Percentiles rank a stretch among this genome's conserved stretches.
These are phyloP conservation scores for Tetraodon nigroviridis DNA, from an alignment of 2,113 vertebrate species.

Conservation along the genomic window DNA sequence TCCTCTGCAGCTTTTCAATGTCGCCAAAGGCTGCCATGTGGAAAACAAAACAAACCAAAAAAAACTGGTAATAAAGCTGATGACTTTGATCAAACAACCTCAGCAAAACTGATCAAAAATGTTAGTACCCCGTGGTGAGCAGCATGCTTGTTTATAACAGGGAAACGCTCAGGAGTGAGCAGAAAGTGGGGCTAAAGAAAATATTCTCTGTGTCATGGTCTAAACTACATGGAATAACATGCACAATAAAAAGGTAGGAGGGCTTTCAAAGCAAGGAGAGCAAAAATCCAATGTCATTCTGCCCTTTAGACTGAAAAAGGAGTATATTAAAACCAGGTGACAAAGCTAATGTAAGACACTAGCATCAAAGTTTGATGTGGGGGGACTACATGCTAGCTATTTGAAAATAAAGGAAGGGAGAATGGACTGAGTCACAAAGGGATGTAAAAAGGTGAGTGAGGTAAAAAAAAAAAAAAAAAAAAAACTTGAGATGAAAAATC, in stretches of 20 bases:
- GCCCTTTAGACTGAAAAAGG: background rate
- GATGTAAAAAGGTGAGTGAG: background rate
- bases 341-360: background rate
- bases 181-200: conserved; percentile 7
- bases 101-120: background rate
- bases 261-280: conserved; percentile 19
- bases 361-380: conserved; percentile 4
- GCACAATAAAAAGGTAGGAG: conserved; percentile 24
- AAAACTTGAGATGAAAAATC: conserved; percentile 28
- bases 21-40: too few relatives aligned
- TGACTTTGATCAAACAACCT: too few relatives aligned
- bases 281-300: conserved; percentile 4
- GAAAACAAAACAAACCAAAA: too few relatives aligned
- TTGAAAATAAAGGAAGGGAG: conserved; percentile 13
- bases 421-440: background rate
- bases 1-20: too few relatives aligned
- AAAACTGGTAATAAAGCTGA: too few relatives aligned
- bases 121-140: conserved; percentile 23
- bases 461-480: background rate
- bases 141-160: conserved; percentile 28
- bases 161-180: background rate
- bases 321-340: background rate
- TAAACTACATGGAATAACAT: conserved; percentile 36
- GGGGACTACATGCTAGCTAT: conserved; percentile 45
- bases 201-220: background rate